Evolutionary conservation across 2,113 vertebrate species (phyloP), one percentile per base, ranked within the genome.

Genomic region (Charadrius vociferus): DNA sequence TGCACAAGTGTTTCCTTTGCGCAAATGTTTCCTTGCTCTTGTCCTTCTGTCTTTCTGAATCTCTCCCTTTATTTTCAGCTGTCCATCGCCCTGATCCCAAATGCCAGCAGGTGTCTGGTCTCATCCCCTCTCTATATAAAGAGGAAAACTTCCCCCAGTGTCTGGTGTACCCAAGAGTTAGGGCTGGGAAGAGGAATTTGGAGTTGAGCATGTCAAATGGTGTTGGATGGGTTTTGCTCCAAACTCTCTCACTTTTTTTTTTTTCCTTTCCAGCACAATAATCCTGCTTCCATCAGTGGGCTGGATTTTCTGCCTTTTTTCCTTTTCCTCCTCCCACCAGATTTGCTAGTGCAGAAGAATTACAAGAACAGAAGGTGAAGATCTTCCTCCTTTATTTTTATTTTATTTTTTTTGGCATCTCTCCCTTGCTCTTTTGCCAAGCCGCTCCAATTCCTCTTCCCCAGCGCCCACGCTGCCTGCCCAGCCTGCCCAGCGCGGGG

Each of bases 281-380:
- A 67, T 89, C 55, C 83, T 83, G 23, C 37, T 32, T 81, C 49
- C 47, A 61, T 41, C 77, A 20, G 78, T 21, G 77, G 73, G 83
- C 22, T 81, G 80, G 88, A 89, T 95, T 91, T 86, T 86, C 70
- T 95, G 94, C 80, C 83, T 95, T 79, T 79, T 84, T 67, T 34
- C 75, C 55, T 81, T 86, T 89, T 95, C 88, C 83, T 97, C 93
- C 94, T 97, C 95, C 94, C 86, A 96, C 95, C 75, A 73, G n/a
- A 88, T 94, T 84, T 89, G 65, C 72, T 58, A 91, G 86, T 61
- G 53, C 49, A 68, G 91, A 94, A 96, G 93, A 92, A 89, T 95
- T 83, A 84, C 49, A 79, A 62, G 97, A 97, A 97, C 96, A 97
- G 96, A 97, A 95, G 97, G 95, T 93, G 88, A 97, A 95, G 77